Evolutionary conservation across 2,113 vertebrate species (phyloP).

Genomic region (Datnioides undecimradiatus): DNA sequence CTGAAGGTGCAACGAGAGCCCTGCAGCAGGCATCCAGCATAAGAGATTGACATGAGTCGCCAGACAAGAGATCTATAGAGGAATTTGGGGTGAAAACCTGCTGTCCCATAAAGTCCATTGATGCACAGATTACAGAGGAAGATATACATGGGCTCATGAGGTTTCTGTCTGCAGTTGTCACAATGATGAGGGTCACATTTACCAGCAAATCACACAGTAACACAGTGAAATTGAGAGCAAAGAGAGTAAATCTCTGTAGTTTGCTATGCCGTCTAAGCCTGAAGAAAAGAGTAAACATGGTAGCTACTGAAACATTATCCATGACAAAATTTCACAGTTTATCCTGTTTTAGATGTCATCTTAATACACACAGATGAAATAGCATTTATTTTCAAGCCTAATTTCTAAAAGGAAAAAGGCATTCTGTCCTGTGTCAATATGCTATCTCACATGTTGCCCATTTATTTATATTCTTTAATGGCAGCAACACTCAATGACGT

Average conservation of each 20-base stretch:
- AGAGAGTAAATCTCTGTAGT: constrained; percentile 41
- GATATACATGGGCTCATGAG: constrained; percentile 71
- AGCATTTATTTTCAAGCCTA: too few relatives aligned
- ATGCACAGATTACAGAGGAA: constrained; percentile 66
- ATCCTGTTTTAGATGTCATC: too few relatives aligned
- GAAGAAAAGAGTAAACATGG: constrained; percentile 55
- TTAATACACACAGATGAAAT: too few relatives aligned
- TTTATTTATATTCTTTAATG: background rate
- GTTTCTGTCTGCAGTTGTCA: constrained; percentile 38
- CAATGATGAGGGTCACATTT: constrained; percentile 51
- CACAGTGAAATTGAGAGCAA: constrained; percentile 50
- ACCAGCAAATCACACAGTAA: constrained; percentile 60
- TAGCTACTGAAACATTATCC: constrained; percentile 53
- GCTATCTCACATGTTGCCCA: too few relatives aligned
- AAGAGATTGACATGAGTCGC: constrained; percentile 51
- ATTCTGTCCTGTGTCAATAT: background rate
- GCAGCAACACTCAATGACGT: background rate
- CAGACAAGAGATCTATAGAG: constrained; percentile 54
- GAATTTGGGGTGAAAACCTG: constrained; percentile 67
- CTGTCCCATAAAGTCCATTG: constrained; percentile 59
- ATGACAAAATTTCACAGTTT: background rate
- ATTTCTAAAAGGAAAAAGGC: too few relatives aligned
- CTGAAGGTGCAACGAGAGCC: constrained; percentile 52
- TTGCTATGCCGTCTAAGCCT: constrained; percentile 25
- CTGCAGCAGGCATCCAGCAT: constrained; percentile 59